Evolutionary conservation across 2,888 invertebrate species (phyloP).

Genomic region (Phania funesta): DNA sequence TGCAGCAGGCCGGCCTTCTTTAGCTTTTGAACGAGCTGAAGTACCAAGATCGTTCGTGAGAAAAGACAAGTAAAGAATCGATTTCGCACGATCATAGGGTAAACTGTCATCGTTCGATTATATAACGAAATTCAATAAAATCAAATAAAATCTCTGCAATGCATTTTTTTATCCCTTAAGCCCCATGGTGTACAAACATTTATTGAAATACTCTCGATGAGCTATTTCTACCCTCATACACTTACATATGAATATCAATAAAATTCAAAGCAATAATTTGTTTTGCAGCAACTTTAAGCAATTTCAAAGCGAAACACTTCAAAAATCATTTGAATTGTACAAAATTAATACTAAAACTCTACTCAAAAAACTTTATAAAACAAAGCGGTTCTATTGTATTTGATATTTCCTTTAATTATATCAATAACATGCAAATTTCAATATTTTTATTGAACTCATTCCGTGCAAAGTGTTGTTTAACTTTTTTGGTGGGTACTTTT

Average conservation of each 20-base stretch:
- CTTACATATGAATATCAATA: background rate
- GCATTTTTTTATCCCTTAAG: too few relatives aligned
- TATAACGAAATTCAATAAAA: too few relatives aligned
- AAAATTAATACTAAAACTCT: constrained; percentile 42
- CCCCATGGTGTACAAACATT: too few relatives aligned
- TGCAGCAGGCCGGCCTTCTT: too few relatives aligned
- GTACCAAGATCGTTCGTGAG: too few relatives aligned
- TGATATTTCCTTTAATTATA: constrained; percentile 57
- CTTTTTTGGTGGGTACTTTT: background rate
- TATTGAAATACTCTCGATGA: too few relatives aligned
- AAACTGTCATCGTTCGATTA: too few relatives aligned
- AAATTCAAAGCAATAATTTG: constrained; percentile 24
- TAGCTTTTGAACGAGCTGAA: too few relatives aligned
- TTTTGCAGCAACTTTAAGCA: constrained; percentile 15
- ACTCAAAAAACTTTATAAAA: constrained; percentile 27
- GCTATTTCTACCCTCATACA: background rate
- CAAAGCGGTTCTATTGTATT: constrained; percentile 54
- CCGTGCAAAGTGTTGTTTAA: background rate
- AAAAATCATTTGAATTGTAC: constrained; percentile 44
- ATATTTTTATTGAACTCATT: constrained; percentile 36
- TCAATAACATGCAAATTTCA: constrained; percentile 5
- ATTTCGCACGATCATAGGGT: too few relatives aligned
- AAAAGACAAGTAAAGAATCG: too few relatives aligned
- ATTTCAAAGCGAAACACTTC: constrained; percentile 30
- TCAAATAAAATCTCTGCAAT: too few relatives aligned